Evolutionary conservation across 2,888 invertebrate species (phyloP).

Genomic region (Mythimna albipuncta): DNA sequence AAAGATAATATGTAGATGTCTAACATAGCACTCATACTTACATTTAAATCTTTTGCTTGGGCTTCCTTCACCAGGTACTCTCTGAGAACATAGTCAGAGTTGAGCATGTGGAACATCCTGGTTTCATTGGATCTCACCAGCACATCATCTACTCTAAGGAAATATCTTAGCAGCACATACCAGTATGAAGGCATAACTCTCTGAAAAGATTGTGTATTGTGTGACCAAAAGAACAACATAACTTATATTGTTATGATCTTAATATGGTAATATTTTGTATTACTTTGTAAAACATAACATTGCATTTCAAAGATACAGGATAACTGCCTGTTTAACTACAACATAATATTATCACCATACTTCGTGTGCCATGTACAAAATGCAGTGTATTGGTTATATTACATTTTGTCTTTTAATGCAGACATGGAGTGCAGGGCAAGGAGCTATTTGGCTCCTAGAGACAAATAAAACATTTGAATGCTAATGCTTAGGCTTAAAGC

Average conservation of each 20-base stretch:
- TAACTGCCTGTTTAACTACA: background rate
- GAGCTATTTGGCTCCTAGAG: background rate
- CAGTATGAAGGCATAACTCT: constrained; percentile 99
- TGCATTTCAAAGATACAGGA: background rate
- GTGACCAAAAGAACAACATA: background rate
- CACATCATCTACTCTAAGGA: constrained; percentile 98
- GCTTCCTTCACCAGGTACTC: constrained; percentile 96
- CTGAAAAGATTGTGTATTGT: constrained; percentile 86
- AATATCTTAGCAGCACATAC: constrained; percentile 97
- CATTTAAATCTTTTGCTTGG: constrained; percentile 92
- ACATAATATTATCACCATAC: background rate
- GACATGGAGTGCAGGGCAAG: background rate
- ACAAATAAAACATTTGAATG: background rate
- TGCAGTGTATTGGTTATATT: too few species aligned
- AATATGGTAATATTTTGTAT: background rate
- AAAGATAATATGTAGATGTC: background rate
- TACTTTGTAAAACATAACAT: background rate
- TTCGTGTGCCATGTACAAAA: background rate
- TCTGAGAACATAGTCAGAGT: constrained; percentile 94
- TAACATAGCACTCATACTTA: constrained; percentile 72
- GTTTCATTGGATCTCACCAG: constrained; percentile 97
- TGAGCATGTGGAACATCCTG: constrained; percentile 95
- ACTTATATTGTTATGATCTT: background rate
- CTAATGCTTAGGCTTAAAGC: background rate
- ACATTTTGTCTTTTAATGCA: background rate